These are phyloP conservation scores for Pygoscelis antarcticus DNA, from an alignment of 2,113 vertebrate species.

Conservation along the genomic window DNA sequence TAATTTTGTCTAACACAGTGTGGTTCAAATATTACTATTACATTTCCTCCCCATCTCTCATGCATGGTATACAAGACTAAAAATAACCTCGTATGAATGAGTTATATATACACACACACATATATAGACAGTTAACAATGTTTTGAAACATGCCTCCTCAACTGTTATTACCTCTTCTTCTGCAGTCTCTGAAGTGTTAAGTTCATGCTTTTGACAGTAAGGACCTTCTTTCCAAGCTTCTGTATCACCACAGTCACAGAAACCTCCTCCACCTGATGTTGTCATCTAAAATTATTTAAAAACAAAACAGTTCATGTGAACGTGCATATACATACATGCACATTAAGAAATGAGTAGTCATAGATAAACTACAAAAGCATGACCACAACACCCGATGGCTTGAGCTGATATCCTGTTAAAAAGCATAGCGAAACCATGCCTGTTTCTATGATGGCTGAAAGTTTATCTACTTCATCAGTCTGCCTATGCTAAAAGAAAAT, in stretches of 20 bases:
- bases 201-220: slow-evolving; percentile 92
- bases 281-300: slow-evolving; percentile 86
- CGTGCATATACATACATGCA: background rate
- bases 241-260: slow-evolving; percentile 97
- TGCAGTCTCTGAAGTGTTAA: slow-evolving; percentile 76
- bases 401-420: background rate
- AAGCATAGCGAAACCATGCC: background rate
- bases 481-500: background rate
- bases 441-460: background rate
- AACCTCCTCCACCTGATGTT: slow-evolving; percentile 93
- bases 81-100: background rate
- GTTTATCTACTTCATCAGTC: background rate
- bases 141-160: background rate
- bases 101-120: background rate
- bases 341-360: background rate
- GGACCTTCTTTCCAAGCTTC: slow-evolving; percentile 97
- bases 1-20: background rate
- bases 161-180: slow-evolving; percentile 76
- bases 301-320: background rate
- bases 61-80: background rate
- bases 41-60: background rate
- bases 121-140: background rate
- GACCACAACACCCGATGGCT: background rate
- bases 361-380: background rate
- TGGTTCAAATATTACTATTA: background rate